A percentile compares a stretch with the other conserved stretches of the same genome.
Conservation (phyloP, 2,888 invertebrate species). For the Hirtodrosophila trivittata region DNA sequence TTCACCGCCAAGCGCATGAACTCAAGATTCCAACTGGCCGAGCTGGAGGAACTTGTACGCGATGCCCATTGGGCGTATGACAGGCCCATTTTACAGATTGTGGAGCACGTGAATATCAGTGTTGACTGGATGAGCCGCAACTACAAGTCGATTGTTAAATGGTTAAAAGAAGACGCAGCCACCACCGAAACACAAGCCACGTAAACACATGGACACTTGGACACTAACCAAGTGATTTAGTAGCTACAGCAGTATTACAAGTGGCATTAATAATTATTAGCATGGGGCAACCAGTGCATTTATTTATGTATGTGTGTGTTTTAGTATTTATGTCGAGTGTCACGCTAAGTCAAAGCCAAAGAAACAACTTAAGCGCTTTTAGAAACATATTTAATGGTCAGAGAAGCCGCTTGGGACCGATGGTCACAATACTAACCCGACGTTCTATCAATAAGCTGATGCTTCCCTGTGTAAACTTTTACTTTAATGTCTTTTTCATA, state of each 20-base stretch:
- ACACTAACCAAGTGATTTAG: not conserved
- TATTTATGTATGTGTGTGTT: slow-evolving; percentile 55
- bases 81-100: slow-evolving; percentile 90
- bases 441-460: not conserved
- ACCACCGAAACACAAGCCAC: slow-evolving; percentile 6
- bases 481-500: slow-evolving; percentile 31
- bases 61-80: slow-evolving; percentile 88
- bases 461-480: slow-evolving; percentile 29
- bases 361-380: slow-evolving; percentile 32
- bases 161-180: slow-evolving; percentile 85
- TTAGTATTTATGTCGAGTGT: slow-evolving; percentile 43
- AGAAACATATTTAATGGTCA: slow-evolving; percentile 7
- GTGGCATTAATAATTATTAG: slow-evolving; percentile 21
- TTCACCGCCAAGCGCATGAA: slow-evolving; percentile 90
- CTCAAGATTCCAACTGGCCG: slow-evolving; percentile 89
- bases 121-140: slow-evolving; percentile 93
- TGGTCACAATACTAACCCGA: not conserved
- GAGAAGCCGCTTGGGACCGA: slow-evolving; percentile 1
- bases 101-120: slow-evolving; percentile 92
- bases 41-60: slow-evolving; percentile 89
- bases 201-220: slow-evolving; percentile 14
- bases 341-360: slow-evolving; percentile 48
- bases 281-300: slow-evolving; percentile 52
- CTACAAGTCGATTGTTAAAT: slow-evolving; percentile 89
- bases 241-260: slow-evolving; percentile 61